Evolutionary conservation across 2,797 vertebrate genomes (phyloP), one percentile per base, ranked within the genome.

Genomic region (Xiphophorus birchmanni): DNA sequence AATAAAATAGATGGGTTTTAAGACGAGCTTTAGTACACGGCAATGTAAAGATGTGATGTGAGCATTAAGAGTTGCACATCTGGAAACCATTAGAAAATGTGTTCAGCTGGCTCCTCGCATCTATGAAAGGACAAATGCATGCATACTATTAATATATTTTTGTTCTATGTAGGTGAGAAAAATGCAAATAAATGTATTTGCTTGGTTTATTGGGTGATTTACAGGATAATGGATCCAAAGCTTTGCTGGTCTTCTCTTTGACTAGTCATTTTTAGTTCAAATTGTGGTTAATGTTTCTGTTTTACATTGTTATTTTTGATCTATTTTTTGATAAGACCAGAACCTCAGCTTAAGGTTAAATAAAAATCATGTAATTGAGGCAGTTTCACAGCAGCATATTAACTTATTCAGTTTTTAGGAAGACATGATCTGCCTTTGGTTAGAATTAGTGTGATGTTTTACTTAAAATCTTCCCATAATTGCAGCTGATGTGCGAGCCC

Each of bases 91-190:
- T 80, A 74, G 29, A 71, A 73, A 72, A 73, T 44, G 18, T 78
- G 29, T 69, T 76, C 47, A 72, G 4, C 48, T 84, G 78, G 54
- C 81, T 40, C 42, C 60, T 58, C 86, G 71, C 80, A 82, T 86
- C 75, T 89, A 63, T 74, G 32, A 75, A 32, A 29, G n/a, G 21
- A 58, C 10, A n/a, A 47, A 15, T 42, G 4, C 50, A 52, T 7
- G 15, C 12, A 4, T 32, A 7, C 26, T n/a, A 17, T 45, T 15
- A 7, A 45, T 56, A 56, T 56, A n/a, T 58, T 12, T 32, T 32
- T 32, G 32, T 32, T 32, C 32, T 32, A 32, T 32, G 32, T 32
- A 32, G 32, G 35, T 69, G 8, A 11, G 9, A 71, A 71, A 44
- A 42, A 40, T 67, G 5, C 13, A 18, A 63, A 65, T 44, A 44